Evolutionary conservation across 2,888 invertebrate genomes (phyloP).

Genomic region (Pomacea canaliculata): DNA sequence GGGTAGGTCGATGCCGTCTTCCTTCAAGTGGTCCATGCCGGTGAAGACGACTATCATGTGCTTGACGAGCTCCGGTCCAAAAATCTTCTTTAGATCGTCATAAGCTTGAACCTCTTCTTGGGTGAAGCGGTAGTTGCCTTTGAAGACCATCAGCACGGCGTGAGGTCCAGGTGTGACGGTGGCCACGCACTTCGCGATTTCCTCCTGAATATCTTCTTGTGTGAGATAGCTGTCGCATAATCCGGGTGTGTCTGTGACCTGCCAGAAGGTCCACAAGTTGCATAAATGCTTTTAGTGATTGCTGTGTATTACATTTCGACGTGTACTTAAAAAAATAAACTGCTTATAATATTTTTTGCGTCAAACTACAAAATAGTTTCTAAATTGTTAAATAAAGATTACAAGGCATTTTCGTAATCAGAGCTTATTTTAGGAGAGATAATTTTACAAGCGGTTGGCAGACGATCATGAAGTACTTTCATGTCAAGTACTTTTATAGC

Average conservation of each 20-base stretch:
- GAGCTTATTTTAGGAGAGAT: too few species aligned
- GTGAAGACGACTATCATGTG: constrained; percentile 10
- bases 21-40: not conserved
- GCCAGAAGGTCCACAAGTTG: not conserved
- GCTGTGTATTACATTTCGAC: too few species aligned
- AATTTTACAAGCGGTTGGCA: too few species aligned
- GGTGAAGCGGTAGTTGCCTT: not conserved
- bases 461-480: too few species aligned
- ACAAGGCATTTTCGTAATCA: too few species aligned
- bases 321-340: too few species aligned
- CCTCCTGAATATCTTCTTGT: not conserved
- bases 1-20: too few species aligned
- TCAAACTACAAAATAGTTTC: too few species aligned
- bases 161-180: constrained; percentile 9
- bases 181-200: constrained; percentile 9
- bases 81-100: not conserved
- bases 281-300: too few species aligned
- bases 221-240: not conserved
- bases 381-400: too few species aligned
- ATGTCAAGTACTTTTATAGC: too few species aligned
- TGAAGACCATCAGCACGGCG: constrained; percentile 8
- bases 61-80: not conserved
- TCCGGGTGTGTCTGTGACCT: constrained; percentile 9
- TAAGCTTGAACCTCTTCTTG: not conserved
- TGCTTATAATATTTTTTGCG: too few species aligned